Percentiles rank a stretch among this genome's conserved stretches.
These are phyloP conservation scores for Microdon myrmicae DNA, from an alignment of 2,888 invertebrate genomes.

Conservation along the genomic window DNA sequence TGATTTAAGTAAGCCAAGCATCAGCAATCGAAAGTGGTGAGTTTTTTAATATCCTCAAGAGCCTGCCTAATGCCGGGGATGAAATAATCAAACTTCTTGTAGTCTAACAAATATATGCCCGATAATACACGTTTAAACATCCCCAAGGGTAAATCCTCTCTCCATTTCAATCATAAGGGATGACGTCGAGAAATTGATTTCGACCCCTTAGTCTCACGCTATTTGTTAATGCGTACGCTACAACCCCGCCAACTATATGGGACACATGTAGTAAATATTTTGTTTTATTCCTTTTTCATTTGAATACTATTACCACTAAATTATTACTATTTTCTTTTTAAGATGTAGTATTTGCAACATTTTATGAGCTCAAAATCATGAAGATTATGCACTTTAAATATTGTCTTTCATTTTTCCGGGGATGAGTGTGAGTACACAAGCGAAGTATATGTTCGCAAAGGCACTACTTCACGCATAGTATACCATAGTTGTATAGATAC, in stretches of 20 bases:
- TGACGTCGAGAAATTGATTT: slow-evolving; percentile 12
- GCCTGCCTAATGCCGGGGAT: slow-evolving; percentile 47
- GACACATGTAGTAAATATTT: too few relatives aligned
- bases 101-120: slow-evolving; percentile 36
- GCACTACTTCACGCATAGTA: too few relatives aligned
- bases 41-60: slow-evolving; percentile 50
- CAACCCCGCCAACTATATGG: background rate
- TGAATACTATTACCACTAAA: too few relatives aligned
- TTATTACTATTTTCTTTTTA: background rate
- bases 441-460: too few relatives aligned
- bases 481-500: too few relatives aligned
- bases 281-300: too few relatives aligned
- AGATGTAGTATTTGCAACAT: background rate
- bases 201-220: slow-evolving; percentile 33
- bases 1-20: slow-evolving; percentile 31
- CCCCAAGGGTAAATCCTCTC: slow-evolving; percentile 42
- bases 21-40: slow-evolving; percentile 41
- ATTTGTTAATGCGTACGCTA: slow-evolving; percentile 32
- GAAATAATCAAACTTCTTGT: slow-evolving; percentile 44
- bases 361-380: background rate
- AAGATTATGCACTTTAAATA: background rate
- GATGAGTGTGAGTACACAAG: too few relatives aligned
- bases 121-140: slow-evolving; percentile 41
- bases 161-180: slow-evolving; percentile 34
- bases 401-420: too few relatives aligned